phyloP scores from a whole-genome alignment of 1,140 invertebrate genomes.

The Euwallacea similis region DNA sequence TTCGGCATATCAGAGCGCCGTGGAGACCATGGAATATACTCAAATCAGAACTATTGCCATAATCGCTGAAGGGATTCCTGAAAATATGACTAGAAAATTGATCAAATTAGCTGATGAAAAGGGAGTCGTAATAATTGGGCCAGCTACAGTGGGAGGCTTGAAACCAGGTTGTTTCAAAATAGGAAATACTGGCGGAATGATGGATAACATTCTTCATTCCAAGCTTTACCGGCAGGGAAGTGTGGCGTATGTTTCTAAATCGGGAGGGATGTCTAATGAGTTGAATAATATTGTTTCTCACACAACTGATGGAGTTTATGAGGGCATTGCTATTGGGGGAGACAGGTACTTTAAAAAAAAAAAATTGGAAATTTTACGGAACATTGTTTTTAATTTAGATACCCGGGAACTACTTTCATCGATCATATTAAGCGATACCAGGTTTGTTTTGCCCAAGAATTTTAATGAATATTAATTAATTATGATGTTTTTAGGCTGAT shows the following conservation, averaged over 20 bases:
- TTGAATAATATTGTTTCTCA: constrained; percentile 98
- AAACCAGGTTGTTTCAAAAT: constrained; percentile 99
- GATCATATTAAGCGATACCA: constrained; percentile 88
- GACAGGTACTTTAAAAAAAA: constrained; percentile 65
- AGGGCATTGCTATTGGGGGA: constrained; percentile 99
- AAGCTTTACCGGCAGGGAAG: constrained; percentile 96
- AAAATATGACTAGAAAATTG: constrained; percentile 95
- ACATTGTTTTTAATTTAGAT: constrained; percentile 53
- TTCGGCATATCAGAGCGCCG: constrained; percentile 95
- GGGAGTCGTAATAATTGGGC: constrained; percentile 83
- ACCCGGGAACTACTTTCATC: constrained; percentile 98
- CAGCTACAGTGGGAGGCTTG: constrained; percentile 96
- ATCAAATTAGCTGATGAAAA: constrained; percentile 84
- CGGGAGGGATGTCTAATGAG: constrained; percentile 99
- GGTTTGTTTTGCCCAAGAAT: constrained; percentile 12
- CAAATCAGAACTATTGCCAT: constrained; percentile 97
- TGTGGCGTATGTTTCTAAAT: constrained; percentile 97
- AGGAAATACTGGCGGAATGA: constrained; percentile 97
- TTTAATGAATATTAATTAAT: not conserved
- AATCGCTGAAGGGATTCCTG: constrained; percentile 98
- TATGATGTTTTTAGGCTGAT: constrained; percentile 58
- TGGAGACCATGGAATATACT: constrained; percentile 89
- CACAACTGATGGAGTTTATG: constrained; percentile 95
- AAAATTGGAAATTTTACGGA: not conserved
- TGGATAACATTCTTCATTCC: constrained; percentile 98